Percentiles rank a stretch among this genome's conserved stretches.
These are phyloP conservation scores for Magallana gigas DNA, from an alignment of 1,140 invertebrate species.

Conservation along the genomic window DNA sequence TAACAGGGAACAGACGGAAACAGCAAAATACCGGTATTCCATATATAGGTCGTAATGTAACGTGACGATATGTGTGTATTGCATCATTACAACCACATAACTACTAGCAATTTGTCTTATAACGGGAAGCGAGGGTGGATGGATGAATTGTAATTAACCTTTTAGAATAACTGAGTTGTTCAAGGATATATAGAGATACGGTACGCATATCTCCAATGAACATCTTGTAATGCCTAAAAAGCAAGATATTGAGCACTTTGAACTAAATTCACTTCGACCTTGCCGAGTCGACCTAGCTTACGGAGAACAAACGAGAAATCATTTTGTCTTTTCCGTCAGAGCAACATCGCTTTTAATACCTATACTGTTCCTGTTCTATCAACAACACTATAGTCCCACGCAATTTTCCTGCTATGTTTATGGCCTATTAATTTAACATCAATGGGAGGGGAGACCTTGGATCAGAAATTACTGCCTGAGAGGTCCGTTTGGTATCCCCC, in stretches of 20 bases:
- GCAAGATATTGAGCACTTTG: not conserved
- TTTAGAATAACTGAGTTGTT: not conserved
- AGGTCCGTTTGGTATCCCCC: not conserved
- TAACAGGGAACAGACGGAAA: no score
- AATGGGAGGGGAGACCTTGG: not conserved
- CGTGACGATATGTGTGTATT: no score
- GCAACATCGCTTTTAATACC: constrained; percentile 17
- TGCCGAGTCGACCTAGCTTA: not conserved
- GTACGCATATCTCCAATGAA: not conserved
- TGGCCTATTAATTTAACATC: constrained; percentile 13
- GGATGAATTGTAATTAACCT: constrained; percentile 7
- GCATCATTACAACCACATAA: no score
- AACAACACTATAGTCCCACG: constrained; percentile 1
- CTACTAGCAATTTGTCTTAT: no score
- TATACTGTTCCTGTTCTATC: not conserved
- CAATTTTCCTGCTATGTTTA: constrained; percentile 25
- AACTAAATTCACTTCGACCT: constrained; percentile 20
- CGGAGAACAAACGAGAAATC: not conserved
- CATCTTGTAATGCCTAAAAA: no score
- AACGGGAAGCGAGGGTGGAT: not conserved
- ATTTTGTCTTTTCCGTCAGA: constrained; percentile 19
- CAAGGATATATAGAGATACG: not conserved
- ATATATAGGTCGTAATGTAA: no score
- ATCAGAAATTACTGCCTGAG: not conserved
- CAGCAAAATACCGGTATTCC: no score